Percentiles rank a stretch among this genome's conserved stretches.
These are phyloP conservation scores for Montipora capricornis DNA, from an alignment of 64 coral and sea anemone genomes.

Conservation along the genomic window DNA sequence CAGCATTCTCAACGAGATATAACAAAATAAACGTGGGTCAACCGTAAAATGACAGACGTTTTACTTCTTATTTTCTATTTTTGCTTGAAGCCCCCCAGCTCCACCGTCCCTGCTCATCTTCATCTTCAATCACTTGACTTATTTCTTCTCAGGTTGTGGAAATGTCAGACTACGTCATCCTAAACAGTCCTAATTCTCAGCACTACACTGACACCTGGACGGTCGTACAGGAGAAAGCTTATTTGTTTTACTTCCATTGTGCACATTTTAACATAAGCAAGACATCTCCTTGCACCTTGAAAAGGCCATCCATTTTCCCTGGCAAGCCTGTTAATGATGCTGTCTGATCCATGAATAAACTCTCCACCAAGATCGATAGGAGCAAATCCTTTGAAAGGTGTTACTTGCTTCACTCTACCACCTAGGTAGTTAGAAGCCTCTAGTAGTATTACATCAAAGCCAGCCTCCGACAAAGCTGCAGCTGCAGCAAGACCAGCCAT, in stretches of 20 bases:
- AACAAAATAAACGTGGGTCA: too few relatives aligned
- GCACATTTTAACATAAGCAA: not conserved
- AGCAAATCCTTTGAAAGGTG: slow-evolving; percentile 63
- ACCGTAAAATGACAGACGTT: too few relatives aligned
- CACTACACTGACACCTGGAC: too few relatives aligned
- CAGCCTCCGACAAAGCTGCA: slow-evolving; percentile 66
- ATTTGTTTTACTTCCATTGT: not conserved
- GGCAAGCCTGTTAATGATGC: slow-evolving; percentile 31
- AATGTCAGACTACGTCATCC: too few relatives aligned
- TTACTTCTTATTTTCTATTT: too few relatives aligned
- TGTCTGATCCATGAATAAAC: slow-evolving; percentile 75
- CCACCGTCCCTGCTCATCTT: too few relatives aligned
- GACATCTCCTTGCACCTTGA: slow-evolving; percentile 18
- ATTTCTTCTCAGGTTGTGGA: too few relatives aligned
- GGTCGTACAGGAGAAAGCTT: too few relatives aligned
- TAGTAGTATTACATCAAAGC: slow-evolving; percentile 81
- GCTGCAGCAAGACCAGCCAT: slow-evolving; percentile 87
- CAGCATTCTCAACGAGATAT: too few relatives aligned
- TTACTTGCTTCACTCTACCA: slow-evolving; percentile 63
- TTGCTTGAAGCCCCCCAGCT: too few relatives aligned
- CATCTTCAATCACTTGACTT: too few relatives aligned
- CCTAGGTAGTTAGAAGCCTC: slow-evolving; percentile 92
- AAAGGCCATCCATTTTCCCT: slow-evolving; percentile 62
- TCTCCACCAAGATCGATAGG: slow-evolving; percentile 76
- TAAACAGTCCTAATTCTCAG: too few relatives aligned